Evolutionary conservation across 2,888 invertebrate species (phyloP), one percentile per base, ranked within the genome.

Genomic region (Piscicola geometra): DNA sequence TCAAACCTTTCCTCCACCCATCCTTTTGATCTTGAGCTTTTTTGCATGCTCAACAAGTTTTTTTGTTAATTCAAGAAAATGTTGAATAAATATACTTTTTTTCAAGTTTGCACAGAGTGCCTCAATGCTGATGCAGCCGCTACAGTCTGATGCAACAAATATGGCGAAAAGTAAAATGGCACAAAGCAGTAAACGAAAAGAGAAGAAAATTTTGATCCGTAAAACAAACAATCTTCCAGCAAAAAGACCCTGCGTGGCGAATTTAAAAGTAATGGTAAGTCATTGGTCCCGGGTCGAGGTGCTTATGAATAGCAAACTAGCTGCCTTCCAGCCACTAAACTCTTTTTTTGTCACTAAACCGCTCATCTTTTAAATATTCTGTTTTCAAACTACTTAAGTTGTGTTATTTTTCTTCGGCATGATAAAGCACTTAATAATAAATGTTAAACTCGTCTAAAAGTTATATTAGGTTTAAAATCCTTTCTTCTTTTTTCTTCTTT

Each of bases 221-320:
- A 56, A 56, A 56, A 56, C 60, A 56, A 56, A 56, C 60, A 56
- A 5, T 56, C 3, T 3, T 5, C 60, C 15, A 9, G 60, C n/a
- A 56, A 56, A 56, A 56, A n/a, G n/a, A 9, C 60, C 60, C n/a
- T 21, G 60, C 60, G 60, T 21, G 60, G 60, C 9, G n/a, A 56
- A 56, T 18, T 56, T 56, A 56, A 56, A 56, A 56, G n/a, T 56
- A 56, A 56, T 56, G 60, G 12, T 25, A 56, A 56, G n/a, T 3
- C 60, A 56, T 56, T 56, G 60, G 60, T 56, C n/a, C 60, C 60
- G 60, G 60, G 60, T 56, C n/a, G 60, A 56, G 25, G 15, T 41
- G 25, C 60, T 56, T 56, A 56, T 56, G 60, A 56, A 56, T 56
- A 56, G 9, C 60, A 56, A 56, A 56, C 3, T 56, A 56, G 21